phyloP scores from a whole-genome alignment of 1,140 invertebrate genomes.

The Hypothenemus hampei region DNA sequence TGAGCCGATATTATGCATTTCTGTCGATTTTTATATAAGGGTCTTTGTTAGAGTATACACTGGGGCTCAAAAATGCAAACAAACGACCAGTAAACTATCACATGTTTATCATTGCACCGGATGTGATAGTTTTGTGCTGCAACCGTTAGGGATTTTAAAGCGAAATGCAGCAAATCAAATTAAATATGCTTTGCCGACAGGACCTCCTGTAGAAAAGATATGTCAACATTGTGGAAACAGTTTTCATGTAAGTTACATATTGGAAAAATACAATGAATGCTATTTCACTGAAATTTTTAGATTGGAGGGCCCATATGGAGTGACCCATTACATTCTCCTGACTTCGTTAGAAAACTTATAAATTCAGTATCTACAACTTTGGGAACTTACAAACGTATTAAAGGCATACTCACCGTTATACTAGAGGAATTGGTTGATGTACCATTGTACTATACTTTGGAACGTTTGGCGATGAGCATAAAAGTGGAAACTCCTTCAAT shows the following conservation, averaged over 20 bases:
- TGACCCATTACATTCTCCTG: conserved; percentile 71
- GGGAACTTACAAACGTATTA: conserved; percentile 69
- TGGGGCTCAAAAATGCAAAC: conserved; percentile 78
- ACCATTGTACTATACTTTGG: conserved; percentile 82
- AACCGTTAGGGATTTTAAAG: conserved; percentile 67
- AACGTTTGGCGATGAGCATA: conserved; percentile 57
- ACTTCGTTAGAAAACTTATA: conserved; percentile 65
- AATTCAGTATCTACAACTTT: conserved; percentile 50
- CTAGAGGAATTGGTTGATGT: conserved; percentile 75
- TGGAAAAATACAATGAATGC: not conserved
- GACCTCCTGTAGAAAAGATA: conserved; percentile 57
- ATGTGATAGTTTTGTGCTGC: conserved; percentile 73
- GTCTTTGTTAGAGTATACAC: conserved; percentile 85
- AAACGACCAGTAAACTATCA: conserved; percentile 61
- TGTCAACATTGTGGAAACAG: conserved; percentile 75
- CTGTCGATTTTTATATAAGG: conserved; percentile 95
- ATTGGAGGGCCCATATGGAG: conserved; percentile 94
- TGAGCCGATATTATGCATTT: conserved; percentile 83
- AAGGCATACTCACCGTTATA: conserved; percentile 66
- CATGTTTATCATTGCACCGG: conserved; percentile 85
- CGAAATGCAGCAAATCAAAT: conserved; percentile 52
- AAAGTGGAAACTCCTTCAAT: conserved; percentile 63
- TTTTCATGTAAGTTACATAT: conserved; percentile 57
- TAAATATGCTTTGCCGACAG: conserved; percentile 62
- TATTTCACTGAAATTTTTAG: conserved; percentile 46